Base-by-base conservation (phyloP, 2,113 vertebrate genomes). In the Epinephelus lanceolatus region DNA sequence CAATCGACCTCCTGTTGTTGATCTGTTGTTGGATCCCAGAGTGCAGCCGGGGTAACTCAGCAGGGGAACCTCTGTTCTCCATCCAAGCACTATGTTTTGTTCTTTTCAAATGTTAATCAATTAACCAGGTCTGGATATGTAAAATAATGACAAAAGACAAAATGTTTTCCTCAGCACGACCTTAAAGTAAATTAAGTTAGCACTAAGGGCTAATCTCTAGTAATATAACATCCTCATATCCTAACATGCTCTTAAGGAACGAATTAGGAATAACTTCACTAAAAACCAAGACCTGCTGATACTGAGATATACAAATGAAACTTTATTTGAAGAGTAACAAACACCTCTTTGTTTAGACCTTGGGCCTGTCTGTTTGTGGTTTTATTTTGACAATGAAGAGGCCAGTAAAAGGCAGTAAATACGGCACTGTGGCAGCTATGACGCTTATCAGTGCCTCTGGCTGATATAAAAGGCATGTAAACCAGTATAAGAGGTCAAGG, bases 381-480 rank as follows among this genome's bases (percentile, higher is more conserved):
- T 17, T 21, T 15, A 21, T 51, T 4, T 30, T 23, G 51, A 71
- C 55, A 40, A 67, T 18, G 23, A 61, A 33, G 47, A 69, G 27
- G 14, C 40, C 70, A 70, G 21, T 76, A 70, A 73, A 76, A 63
- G 65, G 27, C 69, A 25, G 30, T 74, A 66, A 74, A 47, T 53
- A 37, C 12, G 5, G 3, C n/a, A 53, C 45, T 42, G 61, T 40
- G 15, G 7, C 23, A 57, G 21, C 12, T 70, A 65, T n/a, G 19
- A 53, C 25, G 5, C 37, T 59, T 77, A 69, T 77, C 66, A 56
- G 55, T 8, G 9, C 57, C 57, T 63, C 42, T 82, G 18, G 5
- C 59, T 0, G 0, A 59, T 56, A 51, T 72, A 62, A 9, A 27
- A 23, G 23, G 33, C 21, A 18, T 61, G 2, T 21, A 27, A 71